Conservation (phyloP, 2,113 vertebrate species). For the Ornithorhynchus anatinus region DNA sequence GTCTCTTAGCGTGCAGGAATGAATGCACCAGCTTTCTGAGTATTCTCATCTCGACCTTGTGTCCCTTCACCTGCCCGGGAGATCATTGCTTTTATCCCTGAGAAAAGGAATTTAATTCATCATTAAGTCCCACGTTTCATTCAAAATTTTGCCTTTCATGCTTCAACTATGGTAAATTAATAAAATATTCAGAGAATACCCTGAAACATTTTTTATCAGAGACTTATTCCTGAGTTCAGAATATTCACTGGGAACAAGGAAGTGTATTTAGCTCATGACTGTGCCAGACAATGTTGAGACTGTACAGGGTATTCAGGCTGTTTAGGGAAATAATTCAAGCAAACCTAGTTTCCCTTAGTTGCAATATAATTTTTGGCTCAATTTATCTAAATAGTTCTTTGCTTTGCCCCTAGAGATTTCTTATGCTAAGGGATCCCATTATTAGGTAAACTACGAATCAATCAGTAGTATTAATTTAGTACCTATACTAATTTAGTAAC, state of each 20-base stretch:
- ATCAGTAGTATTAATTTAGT: no score
- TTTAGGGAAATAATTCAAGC: no score
- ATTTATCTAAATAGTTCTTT: no score
- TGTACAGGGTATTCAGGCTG: no score
- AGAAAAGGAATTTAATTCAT: conserved; percentile 66
- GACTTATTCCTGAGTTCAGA: conserved; percentile 36
- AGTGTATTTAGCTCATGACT: no score
- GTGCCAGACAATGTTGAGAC: no score
- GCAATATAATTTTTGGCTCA: no score
- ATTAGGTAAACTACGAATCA: no score
- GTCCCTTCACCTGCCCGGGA: conserved; percentile 60
- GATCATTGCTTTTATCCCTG: conserved; percentile 57
- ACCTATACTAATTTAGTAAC: no score
- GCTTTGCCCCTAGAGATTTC: no score
- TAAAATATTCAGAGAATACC: conserved; percentile 62
- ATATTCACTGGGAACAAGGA: conserved; percentile 16
- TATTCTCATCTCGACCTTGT: conserved; percentile 49
- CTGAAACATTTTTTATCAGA: conserved; percentile 48
- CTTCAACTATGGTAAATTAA: conserved; percentile 58
- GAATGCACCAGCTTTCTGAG: conserved; percentile 33
- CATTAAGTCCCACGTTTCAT: conserved; percentile 62
- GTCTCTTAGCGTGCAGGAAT: conserved; percentile 15
- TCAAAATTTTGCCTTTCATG: conserved; percentile 50
- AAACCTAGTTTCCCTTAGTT: not conserved
- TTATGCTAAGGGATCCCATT: no score